A percentile compares a stretch with the other conserved stretches of the same genome.
These are phyloP conservation scores for Campoplex nolae DNA, from an alignment of 2,888 invertebrate species.

Conservation along the genomic window DNA sequence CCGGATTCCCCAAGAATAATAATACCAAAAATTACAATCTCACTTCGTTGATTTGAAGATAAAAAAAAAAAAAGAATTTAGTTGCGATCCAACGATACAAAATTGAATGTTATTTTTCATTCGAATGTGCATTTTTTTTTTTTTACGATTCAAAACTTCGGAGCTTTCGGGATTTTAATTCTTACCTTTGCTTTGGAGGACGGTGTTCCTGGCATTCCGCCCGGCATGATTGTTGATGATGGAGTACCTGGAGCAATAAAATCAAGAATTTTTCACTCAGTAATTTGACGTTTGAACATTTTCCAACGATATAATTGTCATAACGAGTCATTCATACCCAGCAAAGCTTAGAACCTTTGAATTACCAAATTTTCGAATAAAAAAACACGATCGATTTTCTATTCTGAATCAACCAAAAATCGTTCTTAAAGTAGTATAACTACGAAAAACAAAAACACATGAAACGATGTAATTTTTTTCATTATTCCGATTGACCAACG, in stretches of 20 bases:
- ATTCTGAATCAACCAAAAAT: not conserved
- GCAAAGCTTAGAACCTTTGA: not conserved
- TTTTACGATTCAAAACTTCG: not conserved
- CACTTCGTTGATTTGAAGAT: not conserved
- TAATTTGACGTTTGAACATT: not conserved
- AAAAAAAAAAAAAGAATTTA: not conserved
- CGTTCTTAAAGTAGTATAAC: not conserved
- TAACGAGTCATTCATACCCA: not conserved
- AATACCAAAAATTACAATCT: not conserved
- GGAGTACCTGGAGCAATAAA: constrained; percentile 84
- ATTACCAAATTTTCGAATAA: not conserved
- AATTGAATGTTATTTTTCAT: not conserved
- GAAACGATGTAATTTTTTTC: not conserved
- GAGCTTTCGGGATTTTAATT: constrained; percentile 1
- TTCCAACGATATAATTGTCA: not conserved
- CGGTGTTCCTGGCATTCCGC: constrained; percentile 92
- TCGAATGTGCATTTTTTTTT: not conserved
- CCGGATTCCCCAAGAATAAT: not conserved
- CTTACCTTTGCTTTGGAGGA: constrained; percentile 92
- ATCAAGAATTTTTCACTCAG: not conserved
- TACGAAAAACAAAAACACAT: not conserved
- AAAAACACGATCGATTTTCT: not conserved
- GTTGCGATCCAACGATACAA: not conserved
- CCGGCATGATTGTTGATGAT: constrained; percentile 88
- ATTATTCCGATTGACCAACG: not conserved